Evolutionary conservation across 2,113 vertebrate genomes (phyloP).

Genomic region (Ibidorhyncha struthersii): DNA sequence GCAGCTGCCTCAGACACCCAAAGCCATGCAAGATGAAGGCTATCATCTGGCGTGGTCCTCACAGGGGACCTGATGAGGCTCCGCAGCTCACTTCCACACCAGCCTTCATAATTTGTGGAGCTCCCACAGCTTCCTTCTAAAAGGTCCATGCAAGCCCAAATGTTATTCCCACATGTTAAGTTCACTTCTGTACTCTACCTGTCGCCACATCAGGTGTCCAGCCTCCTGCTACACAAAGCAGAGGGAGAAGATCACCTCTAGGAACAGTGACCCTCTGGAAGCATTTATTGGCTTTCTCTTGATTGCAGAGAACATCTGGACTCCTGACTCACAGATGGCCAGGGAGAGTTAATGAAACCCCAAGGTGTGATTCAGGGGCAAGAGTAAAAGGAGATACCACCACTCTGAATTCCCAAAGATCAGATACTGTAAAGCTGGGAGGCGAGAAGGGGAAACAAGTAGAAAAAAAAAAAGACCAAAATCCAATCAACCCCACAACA

Average conservation of each 20-base stretch:
- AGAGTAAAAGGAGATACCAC: neutral
- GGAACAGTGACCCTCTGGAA: neutral
- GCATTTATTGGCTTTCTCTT: neutral
- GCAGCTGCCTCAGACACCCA: neutral
- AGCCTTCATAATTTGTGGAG: neutral
- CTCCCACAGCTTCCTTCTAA: neutral
- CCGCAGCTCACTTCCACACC: neutral
- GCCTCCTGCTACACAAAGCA: neutral
- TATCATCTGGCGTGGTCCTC: neutral
- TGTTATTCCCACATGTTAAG: neutral
- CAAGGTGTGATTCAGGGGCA: neutral
- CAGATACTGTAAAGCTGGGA: neutral
- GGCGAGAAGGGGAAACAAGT: neutral
- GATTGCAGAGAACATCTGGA: neutral
- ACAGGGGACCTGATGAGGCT: neutral
- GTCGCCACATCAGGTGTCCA: neutral
- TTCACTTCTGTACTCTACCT: neutral
- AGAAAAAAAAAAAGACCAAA: neutral
- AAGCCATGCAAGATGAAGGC: neutral
- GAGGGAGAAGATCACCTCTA: neutral
- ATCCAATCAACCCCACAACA: neutral
- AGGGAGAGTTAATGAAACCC: neutral
- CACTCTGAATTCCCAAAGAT: neutral
- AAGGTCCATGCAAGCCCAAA: neutral
- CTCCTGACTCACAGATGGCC: neutral